Percentiles rank a stretch among this genome's conserved stretches.
Evolutionary conservation across 2,113 vertebrate species (phyloP).

Genomic region (Drymodes brunneopygia): DNA sequence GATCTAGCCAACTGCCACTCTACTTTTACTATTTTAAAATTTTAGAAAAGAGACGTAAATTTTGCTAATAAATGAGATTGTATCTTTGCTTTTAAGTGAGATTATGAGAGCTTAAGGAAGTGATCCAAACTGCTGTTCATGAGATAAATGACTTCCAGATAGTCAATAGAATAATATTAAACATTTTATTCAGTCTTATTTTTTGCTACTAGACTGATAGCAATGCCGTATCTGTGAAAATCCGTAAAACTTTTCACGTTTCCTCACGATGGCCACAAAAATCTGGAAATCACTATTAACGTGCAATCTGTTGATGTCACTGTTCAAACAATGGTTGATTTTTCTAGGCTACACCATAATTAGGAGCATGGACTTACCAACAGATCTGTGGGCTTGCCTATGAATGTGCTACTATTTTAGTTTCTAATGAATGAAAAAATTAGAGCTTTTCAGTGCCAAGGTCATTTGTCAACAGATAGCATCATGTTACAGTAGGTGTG

Average conservation of each 20-base stretch:
- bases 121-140: neutral
- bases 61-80: neutral
- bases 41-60: neutral
- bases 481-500: neutral
- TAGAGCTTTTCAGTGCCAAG: neutral
- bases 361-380: neutral
- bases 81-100: neutral
- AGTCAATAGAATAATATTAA: neutral
- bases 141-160: neutral
- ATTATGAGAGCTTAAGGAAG: neutral
- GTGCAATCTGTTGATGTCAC: neutral
- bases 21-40: neutral
- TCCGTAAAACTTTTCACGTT: neutral
- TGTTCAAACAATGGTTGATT: neutral
- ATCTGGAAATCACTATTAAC: neutral
- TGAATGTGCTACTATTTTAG: neutral
- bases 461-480: neutral
- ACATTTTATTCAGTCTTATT: neutral
- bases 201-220: neutral
- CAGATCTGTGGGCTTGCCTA: neutral
- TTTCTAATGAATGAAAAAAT: neutral
- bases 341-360: neutral
- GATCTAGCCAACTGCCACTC: neutral
- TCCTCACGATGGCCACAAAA: neutral
- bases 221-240: neutral